Evolutionary conservation across 1,140 invertebrate genomes (phyloP), one percentile per base, ranked within the genome.

Genomic region (Pseudomyrmex cubaensis): DNA sequence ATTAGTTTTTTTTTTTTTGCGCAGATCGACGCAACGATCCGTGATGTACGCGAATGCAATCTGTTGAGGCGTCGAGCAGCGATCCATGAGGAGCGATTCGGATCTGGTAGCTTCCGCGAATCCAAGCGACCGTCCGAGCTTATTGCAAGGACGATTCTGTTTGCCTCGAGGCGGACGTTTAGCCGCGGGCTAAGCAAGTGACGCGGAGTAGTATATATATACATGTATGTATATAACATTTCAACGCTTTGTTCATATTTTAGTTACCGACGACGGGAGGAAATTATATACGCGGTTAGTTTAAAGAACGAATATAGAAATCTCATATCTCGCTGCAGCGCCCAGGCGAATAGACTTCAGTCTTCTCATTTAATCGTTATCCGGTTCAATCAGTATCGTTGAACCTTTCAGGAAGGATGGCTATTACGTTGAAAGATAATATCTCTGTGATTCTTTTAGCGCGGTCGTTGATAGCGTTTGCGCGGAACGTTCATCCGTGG

Each of bases 11-110:
- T 35, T 35, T 35, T 35, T 0, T 7, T 80, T 88, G 64, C 75
- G 52, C 44, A 22, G 70, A 86, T 86, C 75, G 80, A 10, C 74
- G 84, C 84, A 89, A 88, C 86, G 87, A 86, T 89, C 87, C 87
- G 66, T 89, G 84, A 72, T 76, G n/a, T 63, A 74, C 77, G 35
- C 35, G 35, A 44, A 66, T 80, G 72, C 84, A 88, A 89, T 89
- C 87, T 89, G 86, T 84, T 83, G 57, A 88, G 57, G 84, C 87
- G 85, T 87, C 83, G 57, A 82, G 84, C 56, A 84, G 56, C 64
- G 82, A 84, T 84, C 84, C 80, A 83, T 85, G 57, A 85, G 84
- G n/a, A 10, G 50, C 50, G 35, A 35, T 35, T 50, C 4, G 57
- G 25, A 50, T 85, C 80, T 35, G 5, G 35, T 62, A 10, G 4